Evolutionary conservation across 2,888 invertebrate genomes (phyloP), one percentile per base, ranked within the genome.

Genomic region (Stenurella melanura): DNA sequence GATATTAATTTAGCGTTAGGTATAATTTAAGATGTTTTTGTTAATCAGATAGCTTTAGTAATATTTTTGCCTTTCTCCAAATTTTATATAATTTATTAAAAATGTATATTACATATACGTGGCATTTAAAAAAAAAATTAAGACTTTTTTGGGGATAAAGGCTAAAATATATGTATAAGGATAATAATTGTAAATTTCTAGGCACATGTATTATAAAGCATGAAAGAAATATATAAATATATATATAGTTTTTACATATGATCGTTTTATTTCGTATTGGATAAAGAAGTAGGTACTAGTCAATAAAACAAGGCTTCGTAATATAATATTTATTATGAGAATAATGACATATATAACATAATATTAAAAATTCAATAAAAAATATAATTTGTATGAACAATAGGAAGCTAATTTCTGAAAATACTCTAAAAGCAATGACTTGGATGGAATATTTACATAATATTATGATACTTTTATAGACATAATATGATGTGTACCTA

Each of bases 181-280:
- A 72, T 72, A 72, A 72, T 63, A 63, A 72, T 34, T 72, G 72
- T 72, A 72, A 72, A 72, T 54, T n/a, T 63, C n/a, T 72, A 75
- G 74, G 67, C 70, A 80, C 72, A 73, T 76, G 77, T 78, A 71
- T 74, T 76, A 79, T 77, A 76, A 69, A 74, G 78, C 73, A 78
- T 78, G 77, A 77, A 72, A 75, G 71, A 78, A 76, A 78, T 73
- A 78, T 77, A 74, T 72, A 73, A 34, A 34, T 80, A 77, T 69
- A 77, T 69, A 74, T 72, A 75, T 80, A 80, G 78, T 80, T 80
- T 80, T 80, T 78, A 80, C 78, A 77, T 63, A 74, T 26, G 17
- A 17, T 70, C 67, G 57, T 71, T 75, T 77, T 66, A 72, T 73
- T 76, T 42, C n/a, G 30, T 9, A 34, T 34, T 34, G 38, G 11